Base-by-base conservation (phyloP, 2,113 vertebrate genomes). In the Callocephalon fimbriatum region DNA sequence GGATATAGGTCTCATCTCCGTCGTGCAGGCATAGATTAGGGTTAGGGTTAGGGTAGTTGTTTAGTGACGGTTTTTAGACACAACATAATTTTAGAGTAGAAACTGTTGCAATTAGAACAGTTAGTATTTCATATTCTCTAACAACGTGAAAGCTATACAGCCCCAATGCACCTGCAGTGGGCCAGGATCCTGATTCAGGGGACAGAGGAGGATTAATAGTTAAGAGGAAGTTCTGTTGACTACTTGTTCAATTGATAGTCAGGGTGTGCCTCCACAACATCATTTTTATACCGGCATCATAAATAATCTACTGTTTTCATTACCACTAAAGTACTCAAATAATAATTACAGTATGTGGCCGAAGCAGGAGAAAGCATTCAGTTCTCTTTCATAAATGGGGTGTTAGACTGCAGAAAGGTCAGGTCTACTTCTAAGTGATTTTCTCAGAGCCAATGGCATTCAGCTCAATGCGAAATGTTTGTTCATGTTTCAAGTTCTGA, bases 91-190 rank as follows among this genome's bases (percentile, higher is more conserved):
- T 54, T n/a, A 67, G 40, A 62, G 32, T 19, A 56, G 66, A 73
- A 83, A 50, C 42, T 62, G 6, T 23, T 61, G 8, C 44, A n/a
- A n/a, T 26, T 26, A 38, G 44, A 61, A 82, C 35, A 67, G 7
- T 19, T 19, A 16, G 16, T 56, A 16, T 32, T 50, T 62, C 62
- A 23, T 54, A 11, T 66, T 87, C 45, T 56, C 21, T 31, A 37
- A 23, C 6, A 61, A 2, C 0, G 0, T 22, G 37, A 37, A 63
- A 53, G n/a, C 22, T 44, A 1, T 51, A 37, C 6, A 48, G 51
- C 31, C 44, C 22, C 22, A 26, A 31, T 70, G 9, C 12, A 44
- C 13, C 9, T 81, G 70, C 23, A 35, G 53, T 18, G 20, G 35
- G 23, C 22, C 53, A 48, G 27, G 73, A 73, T 54, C 44, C 56